A percentile compares a stretch with the other conserved stretches of the same genome.
These are phyloP conservation scores for Phortica variegata DNA, from an alignment of 1,140 invertebrate genomes.

Conservation along the genomic window DNA sequence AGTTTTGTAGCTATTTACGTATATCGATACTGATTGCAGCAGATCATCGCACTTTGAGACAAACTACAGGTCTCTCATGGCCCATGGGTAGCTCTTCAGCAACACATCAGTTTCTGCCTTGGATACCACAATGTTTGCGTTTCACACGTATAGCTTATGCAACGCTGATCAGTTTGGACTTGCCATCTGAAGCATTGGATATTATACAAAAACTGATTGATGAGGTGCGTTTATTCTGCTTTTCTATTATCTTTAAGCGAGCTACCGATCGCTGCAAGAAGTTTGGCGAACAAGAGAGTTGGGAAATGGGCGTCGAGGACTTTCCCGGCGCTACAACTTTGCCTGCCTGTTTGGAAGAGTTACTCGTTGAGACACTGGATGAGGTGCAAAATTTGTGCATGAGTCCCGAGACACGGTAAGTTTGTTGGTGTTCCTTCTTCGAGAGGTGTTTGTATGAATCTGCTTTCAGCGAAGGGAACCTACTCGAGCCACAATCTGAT, in stretches of 20 bases:
- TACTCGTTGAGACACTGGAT: constrained; percentile 80
- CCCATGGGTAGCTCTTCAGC: constrained; percentile 57
- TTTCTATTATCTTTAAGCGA: constrained; percentile 82
- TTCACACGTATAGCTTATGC: constrained; percentile 70
- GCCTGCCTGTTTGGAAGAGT: constrained; percentile 82
- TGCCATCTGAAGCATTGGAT: constrained; percentile 77
- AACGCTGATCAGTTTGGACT: constrained; percentile 71
- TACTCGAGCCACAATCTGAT: constrained; percentile 64
- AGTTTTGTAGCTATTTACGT: constrained; percentile 67
- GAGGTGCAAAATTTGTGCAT: constrained; percentile 84
- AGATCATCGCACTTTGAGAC: constrained; percentile 52
- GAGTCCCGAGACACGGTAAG: constrained; percentile 64
- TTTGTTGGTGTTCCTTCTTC: not conserved
- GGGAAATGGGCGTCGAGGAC: constrained; percentile 80
- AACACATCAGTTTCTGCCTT: constrained; percentile 64
- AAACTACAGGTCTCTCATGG: constrained; percentile 56
- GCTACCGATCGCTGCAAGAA: constrained; percentile 76
- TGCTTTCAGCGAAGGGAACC: constrained; percentile 59
- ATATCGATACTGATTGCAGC: constrained; percentile 65
- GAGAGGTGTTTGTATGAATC: not conserved
- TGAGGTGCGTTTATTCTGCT: constrained; percentile 84
- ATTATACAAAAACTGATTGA: constrained; percentile 82
- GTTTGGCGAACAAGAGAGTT: constrained; percentile 80
- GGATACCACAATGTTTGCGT: constrained; percentile 78
- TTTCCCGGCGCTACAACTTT: constrained; percentile 59